Percentiles rank a stretch among this genome's conserved stretches.
Evolutionary conservation across 2,888 invertebrate genomes (phyloP).

Genomic region (Perdita meconis): DNA sequence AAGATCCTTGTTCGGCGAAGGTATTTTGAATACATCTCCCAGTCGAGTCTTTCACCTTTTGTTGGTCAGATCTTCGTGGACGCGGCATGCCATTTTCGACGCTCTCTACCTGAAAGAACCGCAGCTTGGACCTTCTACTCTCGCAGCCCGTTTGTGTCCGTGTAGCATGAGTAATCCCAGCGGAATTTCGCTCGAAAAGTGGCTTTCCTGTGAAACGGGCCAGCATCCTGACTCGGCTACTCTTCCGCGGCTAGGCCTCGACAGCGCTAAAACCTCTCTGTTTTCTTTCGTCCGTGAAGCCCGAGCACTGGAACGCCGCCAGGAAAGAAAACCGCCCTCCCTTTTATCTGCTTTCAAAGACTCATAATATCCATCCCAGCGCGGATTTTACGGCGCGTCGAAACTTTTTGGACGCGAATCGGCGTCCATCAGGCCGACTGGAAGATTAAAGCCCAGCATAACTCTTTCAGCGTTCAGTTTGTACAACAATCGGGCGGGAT

Average conservation of each 20-base stretch:
- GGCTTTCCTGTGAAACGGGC: conserved; percentile 55
- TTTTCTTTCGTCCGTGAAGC: conserved; percentile 22
- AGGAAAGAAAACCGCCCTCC: conserved; percentile 36
- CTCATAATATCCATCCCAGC: background rate
- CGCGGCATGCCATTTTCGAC: conserved; percentile 39
- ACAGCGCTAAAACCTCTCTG: background rate
- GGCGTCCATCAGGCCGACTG: background rate
- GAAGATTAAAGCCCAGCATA: conserved; percentile 18
- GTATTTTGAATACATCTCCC: conserved; percentile 42
- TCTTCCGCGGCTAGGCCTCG: background rate
- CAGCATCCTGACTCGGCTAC: conserved; percentile 31
- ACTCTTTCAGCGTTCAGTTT: background rate
- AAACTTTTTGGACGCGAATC: conserved; percentile 7
- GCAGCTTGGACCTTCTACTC: conserved; percentile 42
- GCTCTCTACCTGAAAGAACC: conserved; percentile 50
- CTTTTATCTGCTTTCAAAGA: conserved; percentile 34
- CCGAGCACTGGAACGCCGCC: conserved; percentile 39
- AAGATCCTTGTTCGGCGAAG: conserved; percentile 42
- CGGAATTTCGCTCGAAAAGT: conserved; percentile 78
- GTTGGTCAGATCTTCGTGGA: conserved; percentile 38
- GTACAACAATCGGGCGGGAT: background rate
- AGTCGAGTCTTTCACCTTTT: conserved; percentile 51
- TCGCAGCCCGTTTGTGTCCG: conserved; percentile 42
- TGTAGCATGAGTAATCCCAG: conserved; percentile 71
- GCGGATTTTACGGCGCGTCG: background rate